Base-by-base conservation (phyloP, 2,888 invertebrate genomes). In the Phyllotreta striolata region DNA sequence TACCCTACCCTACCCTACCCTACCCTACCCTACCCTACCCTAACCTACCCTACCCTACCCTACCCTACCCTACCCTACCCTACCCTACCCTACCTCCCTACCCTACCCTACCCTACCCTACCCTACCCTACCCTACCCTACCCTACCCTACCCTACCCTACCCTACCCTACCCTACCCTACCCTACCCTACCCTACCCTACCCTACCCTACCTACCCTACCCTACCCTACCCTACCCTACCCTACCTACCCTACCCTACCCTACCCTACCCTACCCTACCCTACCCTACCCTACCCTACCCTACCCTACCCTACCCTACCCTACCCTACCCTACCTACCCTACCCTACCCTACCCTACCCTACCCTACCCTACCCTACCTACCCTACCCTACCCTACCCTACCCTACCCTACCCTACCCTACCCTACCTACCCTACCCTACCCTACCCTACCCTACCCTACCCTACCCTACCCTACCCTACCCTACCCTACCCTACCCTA, bases 1-100 rank as follows among this genome's bases (percentile, higher is more conserved):
- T n/a, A n/a, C n/a, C n/a, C n/a, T n/a, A n/a, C n/a, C n/a, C n/a
- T n/a, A n/a, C n/a, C n/a, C n/a, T n/a, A n/a, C n/a, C n/a, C n/a
- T n/a, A n/a, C n/a, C n/a, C n/a, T n/a, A n/a, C n/a, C n/a, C n/a
- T n/a, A n/a, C n/a, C n/a, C n/a, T n/a, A n/a, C n/a, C n/a, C n/a
- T n/a, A n/a, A n/a, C n/a, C n/a, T n/a, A n/a, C 66, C 66, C 66
- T 60, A 67, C 67, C 67, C 66, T 63, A 67, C 67, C 67, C 63
- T 66, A 66, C 66, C 66, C 66, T 66, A 67, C 67, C 67, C 66
- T 66, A 67, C 66, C 67, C 60, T 66, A 63, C 62, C 66, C 60
- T 63, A 63, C 62, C 66, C 55, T 47, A 66, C 63, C 58, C 61
- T 64, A 66, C 62, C 62, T 57, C 61, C 60, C 64, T 52, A 62